Evolutionary conservation across 2,888 invertebrate species (phyloP), one percentile per base, ranked within the genome.

Genomic region (Megalurothrips usitatus): DNA sequence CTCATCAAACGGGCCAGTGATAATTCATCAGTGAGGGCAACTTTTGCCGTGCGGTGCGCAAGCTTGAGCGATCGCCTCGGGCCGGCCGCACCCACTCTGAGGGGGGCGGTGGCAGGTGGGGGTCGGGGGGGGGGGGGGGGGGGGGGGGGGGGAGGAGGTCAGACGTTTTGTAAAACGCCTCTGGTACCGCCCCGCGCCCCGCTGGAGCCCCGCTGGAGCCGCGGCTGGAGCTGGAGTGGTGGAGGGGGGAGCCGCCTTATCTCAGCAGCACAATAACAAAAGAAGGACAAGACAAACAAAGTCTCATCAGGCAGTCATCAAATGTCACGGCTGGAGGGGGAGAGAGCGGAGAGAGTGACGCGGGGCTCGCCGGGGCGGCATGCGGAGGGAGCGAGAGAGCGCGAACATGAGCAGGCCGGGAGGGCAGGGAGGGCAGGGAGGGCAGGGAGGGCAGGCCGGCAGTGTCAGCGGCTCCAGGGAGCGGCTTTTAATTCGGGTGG

Each of bases 1-100:
- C 68, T 68, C 68, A 68, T 68, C 68, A 68, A 68, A 68, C 68
- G 11, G 68, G 23, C n/a, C 68, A 68, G 23, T 68, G 68, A 68
- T 68, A 68, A 68, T 68, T 68, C 23, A 68, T 11, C 68, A 68
- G 68, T 19, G 19, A 6, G 58, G 58, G 19, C 58, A 58, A 58
- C 58, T 58, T 58, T 58, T 58, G 58, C 14, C 19, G 58, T 43
- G 34, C 34, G 34, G 34, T 43, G 34, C 34, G 34, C 34, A 43
- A 43, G 34, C 34, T 43, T 43, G 34, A 43, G 34, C 34, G 34
- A 43, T 43, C 34, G 34, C 34, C 34, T 43, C 34, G 34, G 34
- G 34, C 34, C 34, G 34, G 34, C 34, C 58, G 19, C 14, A 17
- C 58, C 58, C 58, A 14, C 58, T 19, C 19, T 19, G 58, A 0